Evolutionary conservation across 64 coral and sea anemone species (phyloP).

Genomic region (Porites australiensis): DNA sequence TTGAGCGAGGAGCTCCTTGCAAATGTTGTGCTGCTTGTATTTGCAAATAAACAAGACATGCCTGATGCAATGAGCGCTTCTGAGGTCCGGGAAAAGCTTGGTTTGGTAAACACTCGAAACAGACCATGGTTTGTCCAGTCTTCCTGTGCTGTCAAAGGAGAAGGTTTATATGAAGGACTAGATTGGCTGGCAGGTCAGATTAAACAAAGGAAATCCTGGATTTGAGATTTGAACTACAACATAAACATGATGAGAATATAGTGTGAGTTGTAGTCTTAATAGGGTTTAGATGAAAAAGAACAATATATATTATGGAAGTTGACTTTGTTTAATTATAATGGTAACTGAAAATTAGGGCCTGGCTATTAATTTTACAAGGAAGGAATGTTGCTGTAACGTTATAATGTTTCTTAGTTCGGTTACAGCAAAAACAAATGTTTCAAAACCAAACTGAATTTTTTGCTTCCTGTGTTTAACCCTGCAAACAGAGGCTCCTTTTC

Average conservation of each 20-base stretch:
- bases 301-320: too few relatives aligned
- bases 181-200: slow-evolving; percentile 97
- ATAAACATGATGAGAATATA: not conserved
- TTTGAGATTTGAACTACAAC: slow-evolving; percentile 24
- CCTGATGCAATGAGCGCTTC: slow-evolving; percentile 86
- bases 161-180: slow-evolving; percentile 95
- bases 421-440: too few relatives aligned
- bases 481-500: too few relatives aligned
- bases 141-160: slow-evolving; percentile 89
- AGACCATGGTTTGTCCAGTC: slow-evolving; percentile 97
- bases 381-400: too few relatives aligned
- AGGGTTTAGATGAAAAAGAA: not conserved
- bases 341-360: too few relatives aligned
- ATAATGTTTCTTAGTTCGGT: too few relatives aligned
- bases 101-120: slow-evolving; percentile 78
- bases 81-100: slow-evolving; percentile 93
- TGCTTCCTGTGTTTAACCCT: too few relatives aligned
- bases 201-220: slow-evolving; percentile 80
- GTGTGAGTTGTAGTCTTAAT: not conserved
- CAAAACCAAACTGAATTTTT: too few relatives aligned
- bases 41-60: slow-evolving; percentile 99
- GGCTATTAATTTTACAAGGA: too few relatives aligned
- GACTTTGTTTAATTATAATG: too few relatives aligned
- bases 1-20: slow-evolving; percentile 83
- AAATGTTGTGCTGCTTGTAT: slow-evolving; percentile 87